Conservation (phyloP, 2,113 vertebrate genomes). For the Heterotis niloticus region DNA sequence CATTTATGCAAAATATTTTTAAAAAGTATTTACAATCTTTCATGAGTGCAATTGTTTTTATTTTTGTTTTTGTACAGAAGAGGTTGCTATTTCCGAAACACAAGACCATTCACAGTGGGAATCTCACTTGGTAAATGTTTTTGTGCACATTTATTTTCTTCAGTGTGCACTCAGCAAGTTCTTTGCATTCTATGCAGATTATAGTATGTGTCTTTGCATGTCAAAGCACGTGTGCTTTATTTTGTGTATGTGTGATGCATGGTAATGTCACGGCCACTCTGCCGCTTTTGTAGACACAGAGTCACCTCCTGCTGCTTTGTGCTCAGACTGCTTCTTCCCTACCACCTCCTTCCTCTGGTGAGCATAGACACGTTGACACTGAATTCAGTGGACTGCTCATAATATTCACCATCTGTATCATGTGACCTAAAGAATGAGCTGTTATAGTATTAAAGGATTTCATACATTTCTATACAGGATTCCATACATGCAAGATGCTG, state of each 20-base stretch:
- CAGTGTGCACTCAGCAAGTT: neutral
- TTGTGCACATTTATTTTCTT: neutral
- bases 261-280: neutral
- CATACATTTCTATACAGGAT: neutral
- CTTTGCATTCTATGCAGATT: neutral
- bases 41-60: neutral
- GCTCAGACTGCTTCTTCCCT: constrained; percentile 36
- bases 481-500: too few species aligned
- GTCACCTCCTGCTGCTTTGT: constrained; percentile 41
- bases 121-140: neutral
- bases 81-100: neutral
- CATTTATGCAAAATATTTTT: neutral
- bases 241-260: constrained; percentile 1
- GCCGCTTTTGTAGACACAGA: constrained; percentile 12
- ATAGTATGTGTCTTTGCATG: neutral
- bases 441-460: neutral
- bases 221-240: neutral
- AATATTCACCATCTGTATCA: neutral
- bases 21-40: neutral
- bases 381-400: neutral
- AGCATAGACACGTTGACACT: neutral
- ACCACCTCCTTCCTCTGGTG: constrained; percentile 47
- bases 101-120: too few species aligned
- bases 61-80: neutral
- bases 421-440: neutral